A percentile compares a stretch with the other conserved stretches of the same genome.
phyloP scores from a whole-genome alignment of 2,888 invertebrate genomes.

The Drosophila crucigera region DNA sequence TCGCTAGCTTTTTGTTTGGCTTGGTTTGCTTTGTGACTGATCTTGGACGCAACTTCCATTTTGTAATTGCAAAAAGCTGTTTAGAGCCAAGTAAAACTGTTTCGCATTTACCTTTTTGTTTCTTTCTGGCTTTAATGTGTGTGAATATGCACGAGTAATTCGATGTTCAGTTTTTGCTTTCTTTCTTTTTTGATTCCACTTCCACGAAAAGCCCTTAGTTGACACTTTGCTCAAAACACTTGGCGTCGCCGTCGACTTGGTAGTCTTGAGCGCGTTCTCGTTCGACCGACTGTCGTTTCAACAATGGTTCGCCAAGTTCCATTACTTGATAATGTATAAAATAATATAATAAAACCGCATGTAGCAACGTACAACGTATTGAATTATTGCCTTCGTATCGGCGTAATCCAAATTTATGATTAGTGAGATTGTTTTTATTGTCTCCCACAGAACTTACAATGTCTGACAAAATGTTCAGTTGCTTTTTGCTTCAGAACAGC shows the following conservation, averaged over 20 bases:
- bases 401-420: conserved; percentile 20
- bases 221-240: conserved; percentile 57
- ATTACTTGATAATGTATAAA: conserved; percentile 11
- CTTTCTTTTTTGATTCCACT: conserved; percentile 22
- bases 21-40: conserved; percentile 23
- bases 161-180: conserved; percentile 11
- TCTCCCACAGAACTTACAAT: neutral
- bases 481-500: neutral
- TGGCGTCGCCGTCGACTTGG: conserved; percentile 34
- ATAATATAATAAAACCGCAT: neutral
- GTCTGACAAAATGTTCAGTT: neutral
- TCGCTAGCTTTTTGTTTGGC: neutral
- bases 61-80: conserved; percentile 49
- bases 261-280: conserved; percentile 52
- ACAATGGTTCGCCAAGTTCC: conserved; percentile 38
- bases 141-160: conserved; percentile 26
- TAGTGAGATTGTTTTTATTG: conserved; percentile 11
- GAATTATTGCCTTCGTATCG: conserved; percentile 13
- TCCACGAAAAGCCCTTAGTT: conserved; percentile 57
- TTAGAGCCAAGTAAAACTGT: conserved; percentile 35
- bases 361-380: conserved; percentile 3
- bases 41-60: conserved; percentile 40
- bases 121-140: neutral
- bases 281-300: conserved; percentile 24
- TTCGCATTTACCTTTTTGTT: conserved; percentile 39